These are phyloP conservation scores for Epinotia brunnichana DNA, from an alignment of 2,888 invertebrate genomes.

Conservation along the genomic window DNA sequence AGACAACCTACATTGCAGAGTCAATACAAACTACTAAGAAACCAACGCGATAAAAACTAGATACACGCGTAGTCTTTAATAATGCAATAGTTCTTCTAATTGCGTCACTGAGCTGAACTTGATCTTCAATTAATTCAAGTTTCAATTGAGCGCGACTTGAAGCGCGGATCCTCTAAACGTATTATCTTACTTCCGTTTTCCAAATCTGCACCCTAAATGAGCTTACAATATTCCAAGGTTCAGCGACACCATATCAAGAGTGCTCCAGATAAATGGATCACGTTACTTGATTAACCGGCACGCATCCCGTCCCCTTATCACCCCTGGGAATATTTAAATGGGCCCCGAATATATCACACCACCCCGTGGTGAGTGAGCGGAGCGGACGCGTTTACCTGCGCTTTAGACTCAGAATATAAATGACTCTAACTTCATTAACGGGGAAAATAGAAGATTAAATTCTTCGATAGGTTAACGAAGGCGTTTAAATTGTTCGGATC, in stretches of 20 bases:
- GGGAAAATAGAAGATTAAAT: conserved; percentile 55
- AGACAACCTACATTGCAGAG: conserved; percentile 22
- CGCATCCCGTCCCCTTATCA: conserved; percentile 81
- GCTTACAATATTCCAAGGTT: conserved; percentile 78
- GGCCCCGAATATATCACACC: conserved; percentile 81
- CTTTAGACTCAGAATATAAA: conserved; percentile 72
- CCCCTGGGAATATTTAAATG: conserved; percentile 83
- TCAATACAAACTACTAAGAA: conserved; percentile 23
- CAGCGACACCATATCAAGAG: conserved; percentile 79
- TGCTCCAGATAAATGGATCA: conserved; percentile 83
- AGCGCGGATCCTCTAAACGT: conserved; percentile 44
- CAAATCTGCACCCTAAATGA: conserved; percentile 69
- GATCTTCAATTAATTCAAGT: conserved; percentile 41
- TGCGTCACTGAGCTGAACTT: conserved; percentile 35
- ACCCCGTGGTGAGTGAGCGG: conserved; percentile 69
- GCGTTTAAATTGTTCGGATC: conserved; percentile 19
- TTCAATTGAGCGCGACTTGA: conserved; percentile 30
- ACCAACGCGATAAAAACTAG: conserved; percentile 31
- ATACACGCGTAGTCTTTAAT: conserved; percentile 5
- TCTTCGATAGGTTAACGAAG: conserved; percentile 49
- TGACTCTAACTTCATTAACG: conserved; percentile 74
- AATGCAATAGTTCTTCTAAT: conserved; percentile 12
- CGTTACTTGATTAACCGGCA: conserved; percentile 83
- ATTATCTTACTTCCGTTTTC: conserved; percentile 54
- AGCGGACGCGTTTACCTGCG: conserved; percentile 73